Evolutionary conservation across 2,113 vertebrate genomes (phyloP), one percentile per base, ranked within the genome.

Genomic region (Azemiops feae): DNA sequence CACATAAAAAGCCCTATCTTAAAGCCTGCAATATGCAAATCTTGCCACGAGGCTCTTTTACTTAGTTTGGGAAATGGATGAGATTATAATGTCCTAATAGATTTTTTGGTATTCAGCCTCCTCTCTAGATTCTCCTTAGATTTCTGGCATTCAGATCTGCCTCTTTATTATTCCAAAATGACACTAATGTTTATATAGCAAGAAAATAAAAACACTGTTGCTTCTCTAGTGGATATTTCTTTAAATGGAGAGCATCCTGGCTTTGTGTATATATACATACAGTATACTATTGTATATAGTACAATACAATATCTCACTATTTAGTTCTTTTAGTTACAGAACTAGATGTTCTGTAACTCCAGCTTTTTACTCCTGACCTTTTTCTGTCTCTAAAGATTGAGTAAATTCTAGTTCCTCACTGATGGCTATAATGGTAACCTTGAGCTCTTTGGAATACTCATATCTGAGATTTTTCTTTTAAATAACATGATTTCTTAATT

Each of bases 381-480:
- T 87, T 94, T 92, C 20, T 89, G 34, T 91, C 50, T 92, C 60
- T 39, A 50, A 95, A 92, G 3, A 34, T 90, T 12, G 64, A 30
- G 25, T 43, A 95, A 93, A 95, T 93, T 87, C 53, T 58, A 88
- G 5, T 6, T 54, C 89, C 91, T 92, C 23, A 74, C 34, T 43
- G 4, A 85, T 6, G 57, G 50, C 92, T 91, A 88, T 54, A 92
- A 93, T 88, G 87, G 6, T 89, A 95, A 92, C 3, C 93, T 91
- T 91, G 55, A 94, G 94, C 45, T 89, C 91, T 95, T 91, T 5
- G 20, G 87, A 86, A 92, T 87, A 22, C 10, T 50, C 39, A 39
- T 88, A 43, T 74, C 85, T 85, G 92, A 90, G 93, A 94, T 87
- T 69, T 95, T 85, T 85, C n/a, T 96, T 94, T 97, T 89, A 92